Base-by-base conservation (phyloP, 2,888 invertebrate genomes). In the Leucania comma region DNA sequence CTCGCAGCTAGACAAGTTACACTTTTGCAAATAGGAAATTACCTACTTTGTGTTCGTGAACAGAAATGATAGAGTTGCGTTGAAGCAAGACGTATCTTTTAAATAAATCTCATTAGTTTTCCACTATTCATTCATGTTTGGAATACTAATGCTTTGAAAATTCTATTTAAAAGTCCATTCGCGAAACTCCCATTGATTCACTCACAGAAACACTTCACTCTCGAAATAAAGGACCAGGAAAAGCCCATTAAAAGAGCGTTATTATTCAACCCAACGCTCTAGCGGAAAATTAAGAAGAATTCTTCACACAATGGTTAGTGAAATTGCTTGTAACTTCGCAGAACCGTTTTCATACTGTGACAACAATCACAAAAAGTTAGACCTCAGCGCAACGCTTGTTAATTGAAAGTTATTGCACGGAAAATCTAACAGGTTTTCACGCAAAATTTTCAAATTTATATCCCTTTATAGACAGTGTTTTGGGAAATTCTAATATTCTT, bases 271-370 rank as follows among this genome's bases (percentile, higher is more conserved):
- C 81, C 89, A 79, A 88, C 89, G 88, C 84, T 88, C 88, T 81
- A 87, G 87, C 93, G 93, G 92, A 93, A 94, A 94, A 94, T 94
- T 93, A 93, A 93, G 91, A 91, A 91, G 90, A 91, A 91, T 86
- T 88, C 86, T 86, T 81, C 88, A 88, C 88, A 92, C 91, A 92
- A 92, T 91, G 87, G 89, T 83, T 88, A 87, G 86, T 87, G 85
- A 91, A 90, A 90, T 90, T 90, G 87, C 87, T 89, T 83, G 89
- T 87, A 88, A 88, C 87, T 89, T 82, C 59, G 77, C 77, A 83
- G 80, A 83, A 85, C 76, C 79, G 80, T 86, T 87, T 90, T 86
- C 83, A 22, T 42, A 82, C 85, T 81, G 85, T 86, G 86, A 87
- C 89, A 88, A 89, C 87, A 84, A 90, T 90, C 87, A 86, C 78